Evolutionary conservation across 2,113 vertebrate species (phyloP).

Genomic region (Crotalus horridus): DNA sequence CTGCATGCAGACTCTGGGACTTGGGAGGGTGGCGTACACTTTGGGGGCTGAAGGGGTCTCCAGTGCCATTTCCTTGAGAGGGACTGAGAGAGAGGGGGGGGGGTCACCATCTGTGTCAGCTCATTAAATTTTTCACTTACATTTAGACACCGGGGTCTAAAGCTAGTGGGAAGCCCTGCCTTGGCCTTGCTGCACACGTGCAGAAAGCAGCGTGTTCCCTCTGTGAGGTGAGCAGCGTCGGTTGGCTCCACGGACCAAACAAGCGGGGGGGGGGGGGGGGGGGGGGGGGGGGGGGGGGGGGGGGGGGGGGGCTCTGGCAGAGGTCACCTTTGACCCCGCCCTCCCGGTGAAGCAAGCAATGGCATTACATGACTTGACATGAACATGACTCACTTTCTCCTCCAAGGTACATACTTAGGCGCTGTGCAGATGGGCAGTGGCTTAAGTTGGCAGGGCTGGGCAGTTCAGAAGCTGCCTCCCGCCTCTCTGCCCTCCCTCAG

Average conservation of each 20-base stretch:
- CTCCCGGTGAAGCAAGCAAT: slow-evolving; percentile 62
- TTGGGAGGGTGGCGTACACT: not conserved
- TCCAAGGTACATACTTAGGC: slow-evolving; percentile 74
- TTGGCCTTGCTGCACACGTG: not conserved
- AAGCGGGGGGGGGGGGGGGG: not conserved
- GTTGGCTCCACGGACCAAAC: not conserved
- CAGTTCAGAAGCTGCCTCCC: slow-evolving; percentile 60
- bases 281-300: not conserved
- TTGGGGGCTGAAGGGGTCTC: too few relatives aligned
- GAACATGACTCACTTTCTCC: slow-evolving; percentile 77
- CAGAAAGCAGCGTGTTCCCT: too few relatives aligned
- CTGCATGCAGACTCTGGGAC: too few relatives aligned
- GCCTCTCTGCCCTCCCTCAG: slow-evolving; percentile 50
- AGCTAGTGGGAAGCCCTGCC: not conserved
- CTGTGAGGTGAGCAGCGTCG: not conserved
- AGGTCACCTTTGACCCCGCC: slow-evolving; percentile 1
- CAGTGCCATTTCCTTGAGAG: not conserved
- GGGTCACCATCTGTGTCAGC: not conserved
- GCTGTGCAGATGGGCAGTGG: slow-evolving; percentile 68
- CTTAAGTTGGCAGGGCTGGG: slow-evolving; percentile 63
- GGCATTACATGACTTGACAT: slow-evolving; percentile 77
- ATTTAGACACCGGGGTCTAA: too few relatives aligned
- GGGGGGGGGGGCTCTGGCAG: not conserved
- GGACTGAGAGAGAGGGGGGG: too few relatives aligned
- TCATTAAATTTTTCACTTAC: too few relatives aligned